Percentiles rank a stretch among this genome's conserved stretches.
Evolutionary conservation across 2,113 vertebrate species (phyloP).

Genomic region (Clarias batrachus): DNA sequence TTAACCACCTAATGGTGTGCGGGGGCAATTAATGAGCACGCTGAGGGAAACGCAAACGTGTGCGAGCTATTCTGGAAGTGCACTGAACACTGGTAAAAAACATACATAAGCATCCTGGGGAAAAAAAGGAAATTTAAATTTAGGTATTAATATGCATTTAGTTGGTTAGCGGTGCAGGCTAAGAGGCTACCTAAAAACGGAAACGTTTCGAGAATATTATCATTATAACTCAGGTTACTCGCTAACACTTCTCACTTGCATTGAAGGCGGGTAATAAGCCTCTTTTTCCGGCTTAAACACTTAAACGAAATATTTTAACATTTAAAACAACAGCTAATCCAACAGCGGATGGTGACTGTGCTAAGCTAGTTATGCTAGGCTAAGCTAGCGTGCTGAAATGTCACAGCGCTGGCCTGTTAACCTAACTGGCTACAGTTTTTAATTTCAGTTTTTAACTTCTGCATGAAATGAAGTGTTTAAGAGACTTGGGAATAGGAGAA

Average conservation of each 20-base stretch:
- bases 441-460: too few relatives aligned
- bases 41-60: background rate
- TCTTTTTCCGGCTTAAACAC: background rate
- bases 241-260: background rate
- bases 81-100: too few relatives aligned
- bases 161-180: background rate
- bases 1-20: background rate
- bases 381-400: background rate
- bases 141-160: background rate
- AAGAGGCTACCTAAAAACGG: background rate
- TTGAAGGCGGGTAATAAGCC: background rate
- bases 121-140: background rate
- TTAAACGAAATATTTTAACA: too few relatives aligned
- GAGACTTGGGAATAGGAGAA: too few relatives aligned
- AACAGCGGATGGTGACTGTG: background rate
- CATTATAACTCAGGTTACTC: too few relatives aligned
- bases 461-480: background rate
- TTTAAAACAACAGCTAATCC: background rate
- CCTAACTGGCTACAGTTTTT: background rate
- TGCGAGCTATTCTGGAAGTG: background rate
- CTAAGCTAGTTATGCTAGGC: background rate
- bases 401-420: background rate
- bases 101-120: rapidly evolving
- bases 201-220: background rate
- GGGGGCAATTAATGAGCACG: too few relatives aligned